These are phyloP conservation scores for Sminthopsis crassicaudata DNA, from an alignment of 2,113 vertebrate species.

Conservation along the genomic window DNA sequence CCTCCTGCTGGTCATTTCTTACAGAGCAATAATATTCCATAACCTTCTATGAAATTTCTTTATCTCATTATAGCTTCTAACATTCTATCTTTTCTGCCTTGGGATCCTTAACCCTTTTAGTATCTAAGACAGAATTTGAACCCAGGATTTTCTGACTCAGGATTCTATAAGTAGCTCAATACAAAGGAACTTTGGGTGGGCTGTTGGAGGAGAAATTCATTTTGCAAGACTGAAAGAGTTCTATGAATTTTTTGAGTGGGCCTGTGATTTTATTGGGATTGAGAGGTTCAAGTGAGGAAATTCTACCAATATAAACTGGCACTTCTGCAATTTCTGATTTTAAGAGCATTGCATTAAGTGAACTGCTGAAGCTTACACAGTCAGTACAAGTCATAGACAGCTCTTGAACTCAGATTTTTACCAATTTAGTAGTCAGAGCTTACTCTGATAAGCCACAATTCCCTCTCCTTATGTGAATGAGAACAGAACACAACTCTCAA, in stretches of 20 bases:
- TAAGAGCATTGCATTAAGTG: neutral
- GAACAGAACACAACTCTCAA: neutral
- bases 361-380: neutral
- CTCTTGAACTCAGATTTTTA: neutral
- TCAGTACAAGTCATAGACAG: neutral
- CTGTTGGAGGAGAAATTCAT: neutral
- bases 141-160: neutral
- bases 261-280: neutral
- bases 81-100: neutral
- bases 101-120: neutral
- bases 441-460: neutral
- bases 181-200: neutral
- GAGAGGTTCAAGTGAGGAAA: neutral
- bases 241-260: neutral
- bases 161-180: neutral
- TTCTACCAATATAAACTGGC: neutral
- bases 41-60: too few relatives aligned
- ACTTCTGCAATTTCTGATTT: neutral
- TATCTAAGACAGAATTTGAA: neutral
- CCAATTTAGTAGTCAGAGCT: too few relatives aligned
- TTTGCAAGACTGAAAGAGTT: neutral
- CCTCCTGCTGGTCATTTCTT: too few relatives aligned
- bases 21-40: too few relatives aligned
- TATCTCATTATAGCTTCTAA: neutral
- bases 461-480: neutral